Evolutionary conservation across 2,888 invertebrate species (phyloP), one percentile per base, ranked within the genome.

Genomic region (Coenonympha arcania): DNA sequence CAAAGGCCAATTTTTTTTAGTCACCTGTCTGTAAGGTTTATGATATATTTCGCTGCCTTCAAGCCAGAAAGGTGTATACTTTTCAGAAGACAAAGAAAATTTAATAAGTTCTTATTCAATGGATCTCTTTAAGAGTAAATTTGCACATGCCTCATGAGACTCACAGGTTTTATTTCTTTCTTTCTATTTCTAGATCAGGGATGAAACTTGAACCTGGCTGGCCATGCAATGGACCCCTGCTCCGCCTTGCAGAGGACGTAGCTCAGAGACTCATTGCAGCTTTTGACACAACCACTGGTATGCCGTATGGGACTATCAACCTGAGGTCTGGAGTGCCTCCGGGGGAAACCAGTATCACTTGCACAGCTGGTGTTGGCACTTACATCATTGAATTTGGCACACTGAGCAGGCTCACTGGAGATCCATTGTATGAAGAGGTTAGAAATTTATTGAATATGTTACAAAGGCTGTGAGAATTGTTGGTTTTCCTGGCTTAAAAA

Each of bases 291-390:
- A 91, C 91, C 22, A 94, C 95, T 6, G 97, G 98, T 1, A 98
- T 98, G 98, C 98, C 99, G 0, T 99, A 96, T 81, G 99, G 99
- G 5, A 99, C 99, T 0, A 96, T 97, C 0, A 97, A 97, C 76
- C 85, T 99, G 26, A 89, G 91, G 45, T 89, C 94, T 68, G 99
- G 99, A 1, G 95, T 99, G 1, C 99, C 99, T 0, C 89, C 89
- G 24, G 95, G 95, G 6, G 99, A 99, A 82, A 99, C 99, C 0
- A 92, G 96, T 28, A 90, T 99, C 0, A 99, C 99, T 0, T 99
- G 99, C 71, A 98, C 99, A 0, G 99, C 99, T 9, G 98, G 99
- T 1, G 95, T 99, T 31, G 98, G 98, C 1, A 99, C 99, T 2
- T 99, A 95, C 74, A 90, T 99, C 30, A 87, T 99, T 11, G 99